Base-by-base conservation (phyloP, 2,888 invertebrate genomes). In the Omphaloscelis lunosa region DNA sequence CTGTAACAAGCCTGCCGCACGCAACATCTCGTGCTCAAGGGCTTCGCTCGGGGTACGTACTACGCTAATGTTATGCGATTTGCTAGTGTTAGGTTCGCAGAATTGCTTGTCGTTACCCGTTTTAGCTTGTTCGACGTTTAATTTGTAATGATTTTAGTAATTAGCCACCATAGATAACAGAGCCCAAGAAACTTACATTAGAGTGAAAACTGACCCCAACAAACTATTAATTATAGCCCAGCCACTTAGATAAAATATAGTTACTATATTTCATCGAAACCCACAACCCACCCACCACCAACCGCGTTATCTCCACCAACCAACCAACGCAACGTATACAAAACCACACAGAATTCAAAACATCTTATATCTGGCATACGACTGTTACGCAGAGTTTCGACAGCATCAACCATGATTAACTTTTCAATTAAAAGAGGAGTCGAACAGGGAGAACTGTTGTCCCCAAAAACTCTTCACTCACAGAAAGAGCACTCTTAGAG, bases 21-120 rank as follows among this genome's bases (percentile, higher is more conserved):
- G 88, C 88, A 72, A 83, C 53, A 72, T 68, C 61, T 77, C 80
- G 79, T 83, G 86, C 72, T 77, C 80, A 77, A 82, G 87, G 87
- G 73, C 85, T 85, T 53, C n/a, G 62, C 51, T 66, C 27, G 45
- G 12, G 39, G 63, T 71, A 79, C 69, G 62, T 70, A 75, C 41
- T 73, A 62, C 48, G 48, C 61, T 63, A 71, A 87, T 63, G 39
- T 59, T 77, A 73, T 62, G 63, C 72, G 56, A 11, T 75, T n/a
- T 41, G 34, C 51, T 62, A 79, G 51, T 75, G 63, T 70, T 74
- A 73, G 71, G 20, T 63, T 80, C 27, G 62, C 65, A 73, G 59
- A 71, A 68, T 66, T 71, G 34, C 23, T 41, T 63, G 53, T 51
- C 34, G 51, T 51, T 62, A 51, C 15, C 34, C 12, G n/a, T 48